A percentile compares a stretch with the other conserved stretches of the same genome.
Conservation (phyloP, 1,140 invertebrate genomes). For the Ceratina calcarata region DNA sequence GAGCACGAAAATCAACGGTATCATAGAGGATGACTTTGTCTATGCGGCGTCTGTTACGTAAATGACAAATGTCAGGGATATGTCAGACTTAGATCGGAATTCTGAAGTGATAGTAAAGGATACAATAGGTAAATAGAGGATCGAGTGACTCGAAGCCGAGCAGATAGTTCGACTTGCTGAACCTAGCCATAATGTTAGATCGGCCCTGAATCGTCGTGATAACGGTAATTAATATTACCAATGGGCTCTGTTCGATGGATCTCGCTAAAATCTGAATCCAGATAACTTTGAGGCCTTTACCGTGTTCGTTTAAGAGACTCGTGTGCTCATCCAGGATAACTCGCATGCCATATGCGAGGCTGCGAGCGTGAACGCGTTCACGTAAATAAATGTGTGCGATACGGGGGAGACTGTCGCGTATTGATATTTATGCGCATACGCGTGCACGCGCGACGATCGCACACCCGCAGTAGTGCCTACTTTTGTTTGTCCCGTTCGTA, state of each 20-base stretch:
- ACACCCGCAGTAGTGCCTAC: constrained; percentile 34
- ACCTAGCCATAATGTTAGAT: constrained; percentile 53
- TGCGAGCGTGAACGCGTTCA: background rate
- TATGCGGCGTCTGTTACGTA: constrained; percentile 6
- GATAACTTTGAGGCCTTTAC: constrained; percentile 51
- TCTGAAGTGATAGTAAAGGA: background rate
- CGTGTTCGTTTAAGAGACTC: constrained; percentile 32
- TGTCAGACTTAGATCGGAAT: constrained; percentile 21
- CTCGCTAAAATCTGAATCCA: constrained; percentile 24
- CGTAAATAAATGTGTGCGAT: background rate
- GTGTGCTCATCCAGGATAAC: background rate
- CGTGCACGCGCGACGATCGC: background rate
- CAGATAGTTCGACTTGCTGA: constrained; percentile 31
- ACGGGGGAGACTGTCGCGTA: background rate
- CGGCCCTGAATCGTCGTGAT: constrained; percentile 4
- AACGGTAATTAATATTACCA: constrained; percentile 11
- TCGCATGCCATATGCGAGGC: background rate
- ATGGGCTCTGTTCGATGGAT: constrained; percentile 7
- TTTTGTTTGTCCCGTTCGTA: constrained; percentile 15
- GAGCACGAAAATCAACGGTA: background rate
- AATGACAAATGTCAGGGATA: constrained; percentile 31
- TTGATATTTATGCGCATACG: constrained; percentile 4
- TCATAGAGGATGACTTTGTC: background rate
- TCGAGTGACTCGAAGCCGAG: constrained; percentile 27
- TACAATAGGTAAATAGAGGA: constrained; percentile 17